These are phyloP conservation scores for Zophobas atratus DNA, from an alignment of 1,140 invertebrate species.

Conservation along the genomic window DNA sequence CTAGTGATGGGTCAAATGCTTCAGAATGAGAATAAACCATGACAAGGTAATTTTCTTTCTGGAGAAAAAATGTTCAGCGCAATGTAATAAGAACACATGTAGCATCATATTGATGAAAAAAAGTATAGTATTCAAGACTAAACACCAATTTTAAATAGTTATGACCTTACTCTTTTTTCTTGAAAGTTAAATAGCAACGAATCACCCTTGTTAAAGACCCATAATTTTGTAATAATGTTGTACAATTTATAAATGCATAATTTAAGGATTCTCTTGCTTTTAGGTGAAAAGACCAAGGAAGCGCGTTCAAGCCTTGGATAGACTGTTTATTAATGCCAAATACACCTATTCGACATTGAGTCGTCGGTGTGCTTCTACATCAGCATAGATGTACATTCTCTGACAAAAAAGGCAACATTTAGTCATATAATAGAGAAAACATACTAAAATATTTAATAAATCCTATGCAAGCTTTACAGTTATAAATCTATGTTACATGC, in stretches of 20 bases:
- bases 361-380: slow-evolving; percentile 44
- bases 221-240: not conserved
- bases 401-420: slow-evolving; percentile 64
- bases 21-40: too few relatives aligned
- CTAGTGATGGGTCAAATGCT: too few relatives aligned
- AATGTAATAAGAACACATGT: too few relatives aligned
- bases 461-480: slow-evolving; percentile 63
- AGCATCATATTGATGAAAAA: too few relatives aligned
- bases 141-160: too few relatives aligned
- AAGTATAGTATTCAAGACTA: too few relatives aligned
- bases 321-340: slow-evolving; percentile 51
- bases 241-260: not conserved
- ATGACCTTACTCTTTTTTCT: too few relatives aligned
- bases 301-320: slow-evolving; percentile 35
- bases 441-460: slow-evolving; percentile 64
- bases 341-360: slow-evolving; percentile 16
- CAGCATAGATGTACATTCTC: slow-evolving; percentile 53
- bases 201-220: too few relatives aligned
- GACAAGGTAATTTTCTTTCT: too few relatives aligned
- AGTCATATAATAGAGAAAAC: slow-evolving; percentile 60
- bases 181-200: too few relatives aligned
- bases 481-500: slow-evolving; percentile 64
- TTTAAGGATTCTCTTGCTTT: too few relatives aligned
- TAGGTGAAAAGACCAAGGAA: not conserved
- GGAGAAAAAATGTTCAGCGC: too few relatives aligned